Base-by-base conservation (phyloP, 2,113 vertebrate genomes). In the Dicerorhinus sumatrensis region DNA sequence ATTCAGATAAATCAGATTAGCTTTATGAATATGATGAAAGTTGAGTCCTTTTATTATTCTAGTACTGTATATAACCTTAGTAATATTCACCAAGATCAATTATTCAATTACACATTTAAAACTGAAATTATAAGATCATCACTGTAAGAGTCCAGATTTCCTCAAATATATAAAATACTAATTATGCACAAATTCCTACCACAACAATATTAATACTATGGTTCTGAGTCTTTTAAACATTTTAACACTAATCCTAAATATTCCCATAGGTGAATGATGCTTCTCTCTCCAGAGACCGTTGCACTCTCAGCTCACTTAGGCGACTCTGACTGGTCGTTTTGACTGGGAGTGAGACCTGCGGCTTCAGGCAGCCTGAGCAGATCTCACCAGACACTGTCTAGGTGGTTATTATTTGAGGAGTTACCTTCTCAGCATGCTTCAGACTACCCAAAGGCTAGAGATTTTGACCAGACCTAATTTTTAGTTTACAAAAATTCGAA, bases 1-100 rank as follows among this genome's bases (percentile, higher is more conserved):
- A 54, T 82, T 94, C n/a, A 91, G 11, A 94, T 76, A 95, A 92
- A 72, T 92, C 70, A 87, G 92, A 92, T 92, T 88, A 94, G 95
- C 23, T 96, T 91, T 83, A 33, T 33, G 20, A 79, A 60, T 60
- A 92, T 33, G 33, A 31, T 77, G n/a, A 95, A 94, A 94, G 7
- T 42, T 85, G 54, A 97, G 29, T 87, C 36, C 8, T 86, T 62
- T 95, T 46, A 96, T 60, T 92, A 86, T 70, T 67, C 27, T 70
- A 58, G 20, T 60, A 84, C 9, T 83, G 0, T 87, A 6, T 79
- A 46, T 60, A 80, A 79, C 8, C 9, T 95, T 76, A 76, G 14
- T 73, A 87, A 82, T 79, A 83, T 2, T 84, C 33, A 89, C 12
- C 56, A 63, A 92, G 77, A 88, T 62, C 29, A 73, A 82, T 96